Conservation (phyloP, 2,113 vertebrate species). For the Brachypteracias leptosomus region DNA sequence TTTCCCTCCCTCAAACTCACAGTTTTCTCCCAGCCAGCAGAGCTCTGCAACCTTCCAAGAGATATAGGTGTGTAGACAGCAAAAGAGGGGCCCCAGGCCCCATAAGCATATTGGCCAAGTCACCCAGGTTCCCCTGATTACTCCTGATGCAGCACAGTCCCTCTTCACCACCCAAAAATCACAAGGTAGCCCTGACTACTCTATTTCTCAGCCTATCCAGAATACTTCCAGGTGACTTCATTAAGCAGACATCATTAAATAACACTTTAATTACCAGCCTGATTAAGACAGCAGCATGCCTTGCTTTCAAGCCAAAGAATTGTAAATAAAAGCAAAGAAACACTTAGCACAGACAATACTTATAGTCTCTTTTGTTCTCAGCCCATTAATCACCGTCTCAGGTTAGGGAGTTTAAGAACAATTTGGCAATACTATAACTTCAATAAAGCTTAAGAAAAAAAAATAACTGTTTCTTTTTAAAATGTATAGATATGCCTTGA, state of each 20-base stretch:
- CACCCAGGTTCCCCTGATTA: neutral
- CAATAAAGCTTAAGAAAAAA: slow-evolving; percentile 6
- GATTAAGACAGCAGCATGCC: slow-evolving; percentile 1
- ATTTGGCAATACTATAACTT: neutral
- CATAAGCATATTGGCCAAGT: fast-evolving
- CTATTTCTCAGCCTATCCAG: neutral
- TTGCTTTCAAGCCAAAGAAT: neutral
- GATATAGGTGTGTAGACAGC: fast-evolving
- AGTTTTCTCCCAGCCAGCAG: neutral
- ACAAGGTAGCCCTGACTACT: neutral
- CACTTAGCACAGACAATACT: neutral
- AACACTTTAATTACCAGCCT: slow-evolving; percentile 4
- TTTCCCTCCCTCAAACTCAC: neutral
- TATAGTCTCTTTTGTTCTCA: neutral
- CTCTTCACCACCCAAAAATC: neutral
- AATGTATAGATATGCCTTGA: slow-evolving; percentile 10
- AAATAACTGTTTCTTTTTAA: slow-evolving; percentile 9
- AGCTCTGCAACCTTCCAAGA: neutral
- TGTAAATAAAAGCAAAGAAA: neutral
- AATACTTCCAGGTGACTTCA: neutral
- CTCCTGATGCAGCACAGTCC: neutral
- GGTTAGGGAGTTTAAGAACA: neutral
- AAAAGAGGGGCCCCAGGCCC: fast-evolving
- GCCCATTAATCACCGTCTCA: neutral
- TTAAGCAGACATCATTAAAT: neutral